These are phyloP conservation scores for Seriola quinqueradiata DNA, from an alignment of 2,113 vertebrate species.

Conservation along the genomic window DNA sequence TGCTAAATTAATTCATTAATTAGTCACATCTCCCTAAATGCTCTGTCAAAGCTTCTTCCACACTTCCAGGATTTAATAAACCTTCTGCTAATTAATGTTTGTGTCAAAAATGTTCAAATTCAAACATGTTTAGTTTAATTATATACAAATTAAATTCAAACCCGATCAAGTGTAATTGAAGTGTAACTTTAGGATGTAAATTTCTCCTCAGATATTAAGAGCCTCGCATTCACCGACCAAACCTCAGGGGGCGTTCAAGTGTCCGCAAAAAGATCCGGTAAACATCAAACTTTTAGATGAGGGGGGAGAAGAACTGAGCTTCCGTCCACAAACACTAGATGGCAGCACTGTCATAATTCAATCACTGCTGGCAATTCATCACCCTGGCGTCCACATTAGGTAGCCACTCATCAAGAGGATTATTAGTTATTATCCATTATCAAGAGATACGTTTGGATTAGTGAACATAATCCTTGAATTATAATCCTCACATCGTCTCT, in stretches of 20 bases:
- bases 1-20: no score
- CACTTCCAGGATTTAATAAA: no score
- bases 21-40: no score
- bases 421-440: slow-evolving; percentile 71
- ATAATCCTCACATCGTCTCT: slow-evolving; percentile 69
- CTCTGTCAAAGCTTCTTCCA: no score
- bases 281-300: no score
- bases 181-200: no score
- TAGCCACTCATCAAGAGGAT: slow-evolving; percentile 60
- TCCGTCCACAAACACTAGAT: slow-evolving; percentile 60
- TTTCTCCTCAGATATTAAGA: no score
- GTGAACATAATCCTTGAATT: slow-evolving; percentile 58
- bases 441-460: slow-evolving; percentile 70
- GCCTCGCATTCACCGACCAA: no score
- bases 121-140: neutral
- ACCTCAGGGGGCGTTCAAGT: neutral
- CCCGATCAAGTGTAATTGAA: no score
- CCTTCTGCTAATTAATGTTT: neutral
- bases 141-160: no score
- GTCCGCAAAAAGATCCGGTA: no score
- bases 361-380: neutral
- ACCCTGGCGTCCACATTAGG: slow-evolving; percentile 13
- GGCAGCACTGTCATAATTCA: slow-evolving; percentile 60
- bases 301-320: no score
- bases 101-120: neutral